Percentiles rank a stretch among this genome's conserved stretches.
phyloP scores from a whole-genome alignment of 2,888 invertebrate genomes.

The Podotricha telesiphe region DNA sequence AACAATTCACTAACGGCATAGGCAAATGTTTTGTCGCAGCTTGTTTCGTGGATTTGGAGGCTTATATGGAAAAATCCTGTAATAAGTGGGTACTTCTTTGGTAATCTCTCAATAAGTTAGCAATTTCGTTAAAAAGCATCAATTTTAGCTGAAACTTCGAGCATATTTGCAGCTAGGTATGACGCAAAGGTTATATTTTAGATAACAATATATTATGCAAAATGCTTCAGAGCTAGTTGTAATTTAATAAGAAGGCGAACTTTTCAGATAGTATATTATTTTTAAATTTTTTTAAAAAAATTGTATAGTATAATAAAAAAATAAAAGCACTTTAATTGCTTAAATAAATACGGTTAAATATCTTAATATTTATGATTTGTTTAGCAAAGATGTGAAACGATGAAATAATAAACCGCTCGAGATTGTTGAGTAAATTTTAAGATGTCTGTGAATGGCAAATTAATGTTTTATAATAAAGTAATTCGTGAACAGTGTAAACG shows the following conservation, averaged over 20 bases:
- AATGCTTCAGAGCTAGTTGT: too few species aligned
- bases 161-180: too few species aligned
- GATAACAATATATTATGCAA: too few species aligned
- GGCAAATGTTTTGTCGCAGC: conserved; percentile 82
- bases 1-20: conserved; percentile 83
- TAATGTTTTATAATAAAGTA: conserved; percentile 41
- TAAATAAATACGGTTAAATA: neutral
- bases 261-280: too few species aligned
- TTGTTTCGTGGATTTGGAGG: conserved; percentile 76
- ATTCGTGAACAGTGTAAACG: conserved; percentile 39
- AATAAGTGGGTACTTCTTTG: neutral
- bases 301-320: neutral
- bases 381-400: conserved; percentile 10
- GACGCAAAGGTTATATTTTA: too few species aligned
- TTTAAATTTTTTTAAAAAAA: too few species aligned
- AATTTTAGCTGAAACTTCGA: too few species aligned
- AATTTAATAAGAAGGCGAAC: too few species aligned
- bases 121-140: neutral
- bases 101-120: neutral
- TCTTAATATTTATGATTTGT: conserved; percentile 5
- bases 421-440: conserved; percentile 43
- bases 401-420: conserved; percentile 33
- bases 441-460: conserved; percentile 41
- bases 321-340: neutral
- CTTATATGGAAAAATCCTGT: conserved; percentile 2